Evolutionary conservation across 2,113 vertebrate genomes (phyloP).

Genomic region (Callochromis pleurospilus): DNA sequence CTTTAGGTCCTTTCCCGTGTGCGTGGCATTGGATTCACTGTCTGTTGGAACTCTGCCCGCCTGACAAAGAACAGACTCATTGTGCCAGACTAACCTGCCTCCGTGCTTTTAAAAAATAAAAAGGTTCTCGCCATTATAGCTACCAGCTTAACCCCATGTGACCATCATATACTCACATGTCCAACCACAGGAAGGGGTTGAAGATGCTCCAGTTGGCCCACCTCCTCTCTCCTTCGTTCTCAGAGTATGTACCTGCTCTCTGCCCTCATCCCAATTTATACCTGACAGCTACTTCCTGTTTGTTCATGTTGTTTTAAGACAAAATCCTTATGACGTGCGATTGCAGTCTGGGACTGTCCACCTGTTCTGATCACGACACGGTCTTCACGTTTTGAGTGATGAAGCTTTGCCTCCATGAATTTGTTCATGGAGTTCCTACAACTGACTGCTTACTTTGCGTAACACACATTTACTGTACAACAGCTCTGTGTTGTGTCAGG

Average conservation of each 20-base stretch:
- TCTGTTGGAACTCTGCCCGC: not conserved
- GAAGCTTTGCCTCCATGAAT: not conserved
- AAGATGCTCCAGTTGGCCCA: not conserved
- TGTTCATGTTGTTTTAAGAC: not conserved
- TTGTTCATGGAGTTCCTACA: not conserved
- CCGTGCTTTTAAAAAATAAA: not conserved
- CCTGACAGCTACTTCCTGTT: not conserved
- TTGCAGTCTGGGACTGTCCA: not conserved
- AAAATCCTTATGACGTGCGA: not conserved
- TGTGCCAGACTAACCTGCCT: not conserved
- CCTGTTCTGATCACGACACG: not conserved
- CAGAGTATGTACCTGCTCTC: not conserved
- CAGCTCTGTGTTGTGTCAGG: not conserved
- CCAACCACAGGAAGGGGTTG: not conserved
- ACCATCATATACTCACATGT: not conserved
- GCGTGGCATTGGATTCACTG: not conserved
- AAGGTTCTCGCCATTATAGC: not conserved
- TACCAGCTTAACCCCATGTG: not conserved
- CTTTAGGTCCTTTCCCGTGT: not conserved
- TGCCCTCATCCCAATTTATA: not conserved
- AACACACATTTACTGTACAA: not conserved
- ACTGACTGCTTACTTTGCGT: not conserved
- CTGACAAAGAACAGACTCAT: not conserved
- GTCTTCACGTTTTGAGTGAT: not conserved
- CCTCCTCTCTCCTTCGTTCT: not conserved